Evolutionary conservation across 2,888 invertebrate species (phyloP), one percentile per base, ranked within the genome.

Genomic region (Emmelina monodactyla): DNA sequence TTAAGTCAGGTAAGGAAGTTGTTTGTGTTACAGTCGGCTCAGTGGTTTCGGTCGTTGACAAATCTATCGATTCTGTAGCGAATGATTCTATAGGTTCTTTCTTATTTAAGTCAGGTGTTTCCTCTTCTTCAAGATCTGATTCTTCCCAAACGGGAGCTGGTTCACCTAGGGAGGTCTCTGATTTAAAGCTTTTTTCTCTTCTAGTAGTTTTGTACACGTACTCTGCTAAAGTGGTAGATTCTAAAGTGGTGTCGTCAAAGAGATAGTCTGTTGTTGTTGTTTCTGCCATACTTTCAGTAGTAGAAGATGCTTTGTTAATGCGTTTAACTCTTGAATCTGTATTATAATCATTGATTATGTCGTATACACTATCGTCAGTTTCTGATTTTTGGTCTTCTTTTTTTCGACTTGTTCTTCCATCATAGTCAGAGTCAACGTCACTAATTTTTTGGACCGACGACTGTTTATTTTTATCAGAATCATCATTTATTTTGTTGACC

Each of bases 121-220:
- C n/a, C n/a, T n/a, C n/a, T n/a, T n/a, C n/a, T n/a, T n/a, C n/a
- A n/a, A n/a, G 25, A 35, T 67, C 68, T 14, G 50, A 38, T 31
- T 65, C 62, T 48, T 76, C 76, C 75, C 72, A 76, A 35, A 75
- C 75, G 14, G 76, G 73, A 3, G 75, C 75, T 37, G 76, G 73
- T 35, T 57, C 51, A 25, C 33, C 19, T 13, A 3, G n/a, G n/a
- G 25, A 7, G 5, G 19, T 25, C 25, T 7, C 11, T 7, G 6
- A n/a, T n/a, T n/a, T n/a, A n/a, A n/a, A n/a, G n/a, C n/a, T n/a
- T n/a, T n/a, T n/a, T n/a, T n/a, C n/a, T n/a, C n/a, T n/a, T n/a
- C n/a, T n/a, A n/a, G 60, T 49, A 10, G 53, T 39, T 51, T 67
- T 70, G 37, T 73, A 76, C 47, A 76, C 68, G 41, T 68, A 76